Percentiles rank a stretch among this genome's conserved stretches.
Evolutionary conservation across 2,797 vertebrate species (phyloP).

Genomic region (Echeneis naucrates): DNA sequence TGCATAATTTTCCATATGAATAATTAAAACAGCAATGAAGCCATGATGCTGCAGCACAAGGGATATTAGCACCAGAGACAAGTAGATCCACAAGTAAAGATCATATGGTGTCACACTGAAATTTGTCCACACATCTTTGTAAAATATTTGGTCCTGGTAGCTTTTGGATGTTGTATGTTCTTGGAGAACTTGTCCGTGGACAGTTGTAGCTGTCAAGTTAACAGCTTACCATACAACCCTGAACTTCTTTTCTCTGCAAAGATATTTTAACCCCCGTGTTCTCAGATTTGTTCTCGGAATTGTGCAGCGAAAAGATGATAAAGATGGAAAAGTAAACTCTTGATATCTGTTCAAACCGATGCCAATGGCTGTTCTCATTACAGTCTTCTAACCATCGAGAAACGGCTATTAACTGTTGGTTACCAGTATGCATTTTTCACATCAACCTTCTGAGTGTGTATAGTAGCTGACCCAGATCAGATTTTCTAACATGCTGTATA

Average conservation of each 20-base stretch:
- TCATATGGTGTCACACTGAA: not conserved
- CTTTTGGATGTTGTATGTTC: not conserved
- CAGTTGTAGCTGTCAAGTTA: not conserved
- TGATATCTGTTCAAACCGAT: too few species aligned
- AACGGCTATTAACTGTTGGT: too few species aligned
- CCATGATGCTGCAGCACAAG: too few species aligned
- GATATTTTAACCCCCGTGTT: too few species aligned
- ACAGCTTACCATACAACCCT: not conserved
- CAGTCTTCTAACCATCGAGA: not conserved
- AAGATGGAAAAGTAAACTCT: not conserved
- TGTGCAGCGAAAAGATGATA: not conserved
- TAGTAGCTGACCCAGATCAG: conserved; percentile 56
- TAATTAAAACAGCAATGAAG: too few species aligned
- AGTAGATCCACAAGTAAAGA: not conserved
- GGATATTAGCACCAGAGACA: too few species aligned
- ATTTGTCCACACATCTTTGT: not conserved
- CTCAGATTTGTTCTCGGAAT: too few species aligned
- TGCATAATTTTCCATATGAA: not conserved
- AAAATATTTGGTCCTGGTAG: not conserved
- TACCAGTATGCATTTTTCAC: not conserved
- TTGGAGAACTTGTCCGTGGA: too few species aligned
- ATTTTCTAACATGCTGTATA: conserved; percentile 43
- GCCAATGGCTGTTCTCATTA: not conserved
- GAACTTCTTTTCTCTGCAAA: too few species aligned
- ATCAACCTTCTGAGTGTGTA: conserved; percentile 45